Conservation (phyloP, 1,140 invertebrate species). For the Homarus americanus region DNA sequence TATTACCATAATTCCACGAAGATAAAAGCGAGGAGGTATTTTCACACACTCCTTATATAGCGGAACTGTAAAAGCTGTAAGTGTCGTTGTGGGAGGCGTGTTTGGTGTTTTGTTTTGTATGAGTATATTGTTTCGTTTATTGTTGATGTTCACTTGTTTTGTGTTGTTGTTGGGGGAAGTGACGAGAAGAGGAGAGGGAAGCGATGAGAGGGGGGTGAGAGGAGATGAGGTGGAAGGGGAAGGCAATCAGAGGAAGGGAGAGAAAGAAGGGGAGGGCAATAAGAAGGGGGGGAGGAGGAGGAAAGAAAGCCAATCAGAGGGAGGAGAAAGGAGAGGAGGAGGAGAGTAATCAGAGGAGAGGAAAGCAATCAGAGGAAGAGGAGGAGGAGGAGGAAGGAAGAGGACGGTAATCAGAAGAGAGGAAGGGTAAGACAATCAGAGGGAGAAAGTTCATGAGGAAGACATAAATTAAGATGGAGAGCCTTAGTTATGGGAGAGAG, state of each 20-base stretch:
- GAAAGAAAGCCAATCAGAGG: not conserved
- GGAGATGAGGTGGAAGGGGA: not conserved
- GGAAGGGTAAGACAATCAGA: not conserved
- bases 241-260: not conserved
- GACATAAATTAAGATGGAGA: no score
- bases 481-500: not conserved
- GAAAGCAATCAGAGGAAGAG: not conserved
- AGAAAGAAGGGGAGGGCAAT: not conserved
- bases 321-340: not conserved
- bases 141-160: no score
- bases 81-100: no score
- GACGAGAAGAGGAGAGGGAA: not conserved
- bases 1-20: no score
- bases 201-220: not conserved
- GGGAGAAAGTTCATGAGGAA: not conserved
- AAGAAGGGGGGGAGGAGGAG: conserved; percentile 3
- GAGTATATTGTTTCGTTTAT: no score
- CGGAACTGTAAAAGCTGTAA: no score
- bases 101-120: no score
- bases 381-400: not conserved
- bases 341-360: not conserved
- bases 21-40: no score
- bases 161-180: no score
- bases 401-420: not conserved
- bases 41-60: no score